Base-by-base conservation (phyloP, 2,797 vertebrate genomes). In the Forpus xanthops region DNA sequence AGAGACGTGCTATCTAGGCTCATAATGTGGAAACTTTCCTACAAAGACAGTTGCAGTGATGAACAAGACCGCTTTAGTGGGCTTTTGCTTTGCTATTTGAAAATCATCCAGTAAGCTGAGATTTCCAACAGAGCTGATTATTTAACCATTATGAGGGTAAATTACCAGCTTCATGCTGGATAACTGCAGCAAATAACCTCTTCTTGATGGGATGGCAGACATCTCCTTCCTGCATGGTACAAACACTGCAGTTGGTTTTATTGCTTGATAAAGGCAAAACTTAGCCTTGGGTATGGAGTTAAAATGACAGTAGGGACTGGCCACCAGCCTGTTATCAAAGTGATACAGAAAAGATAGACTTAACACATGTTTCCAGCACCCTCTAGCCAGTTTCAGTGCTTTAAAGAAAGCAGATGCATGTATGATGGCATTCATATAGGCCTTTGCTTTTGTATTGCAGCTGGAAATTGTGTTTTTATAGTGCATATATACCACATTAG, bases 371-470 rank as follows among this genome's bases (percentile, higher is more conserved):
- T 79, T 76, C 74, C 64, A 82, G 15, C 42, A 52, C 56, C 58
- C 42, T 73, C 55, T 31, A 16, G 64, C 16, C 37, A 64, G 21
- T 86, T 91, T 33, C 45, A 88, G 47, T 16, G 44, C 67, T 84
- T 75, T 41, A 61, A 64, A 81, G 64, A 67, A 91, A 93, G 71
- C 31, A 86, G 60, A 91, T 90, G 58, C 70, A 93, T 50, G 88
- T 67, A 90, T 28, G 60, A 84, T 71, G 44, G 35, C 11, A 85
- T 92, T 82, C 70, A 31, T 33, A 49, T 6, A 76, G 41, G 35
- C 10, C 25, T 92, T 76, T 84, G 58, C 18, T 89, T 91, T 53
- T 68, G 64, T 52, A 25, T 19, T 89, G 27, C 70, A 84, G 39
- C 33, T 84, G 45, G 50, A 88, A 96, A 84, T 56, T 56, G 16